A percentile compares a stretch with the other conserved stretches of the same genome.
These are phyloP conservation scores for Arctia plantaginis DNA, from an alignment of 2,888 invertebrate genomes.

Conservation along the genomic window DNA sequence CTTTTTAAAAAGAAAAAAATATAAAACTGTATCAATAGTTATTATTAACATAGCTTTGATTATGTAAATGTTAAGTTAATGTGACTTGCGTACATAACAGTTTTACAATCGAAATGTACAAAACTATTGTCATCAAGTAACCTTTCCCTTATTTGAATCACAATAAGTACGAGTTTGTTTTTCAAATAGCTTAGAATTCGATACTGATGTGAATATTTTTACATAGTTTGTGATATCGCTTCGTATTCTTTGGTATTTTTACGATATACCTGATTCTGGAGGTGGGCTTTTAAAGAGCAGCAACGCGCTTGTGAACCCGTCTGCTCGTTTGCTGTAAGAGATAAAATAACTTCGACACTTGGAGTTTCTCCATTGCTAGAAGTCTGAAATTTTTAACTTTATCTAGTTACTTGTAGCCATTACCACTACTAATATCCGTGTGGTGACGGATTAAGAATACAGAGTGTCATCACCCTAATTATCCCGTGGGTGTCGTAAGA, in stretches of 20 bases:
- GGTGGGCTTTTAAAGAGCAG: no score
- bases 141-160: conserved; percentile 12
- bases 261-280: neutral
- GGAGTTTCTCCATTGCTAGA: no score
- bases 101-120: neutral
- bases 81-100: neutral
- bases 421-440: no score
- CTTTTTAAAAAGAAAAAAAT: no score
- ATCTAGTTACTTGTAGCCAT: no score
- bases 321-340: no score
- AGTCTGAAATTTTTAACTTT: no score
- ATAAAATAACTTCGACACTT: no score
- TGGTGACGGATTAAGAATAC: no score
- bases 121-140: neutral
- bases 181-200: neutral
- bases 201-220: conserved; percentile 6
- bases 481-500: no score
- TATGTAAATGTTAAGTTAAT: neutral
- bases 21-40: neutral
- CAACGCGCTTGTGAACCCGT: no score
- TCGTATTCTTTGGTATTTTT: neutral
- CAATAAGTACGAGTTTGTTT: conserved; percentile 5
- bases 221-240: conserved; percentile 8
- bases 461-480: no score
- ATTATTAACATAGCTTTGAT: neutral